Evolutionary conservation across 2,888 invertebrate genomes (phyloP), one percentile per base, ranked within the genome.

Genomic region (Rhagonycha fulva): DNA sequence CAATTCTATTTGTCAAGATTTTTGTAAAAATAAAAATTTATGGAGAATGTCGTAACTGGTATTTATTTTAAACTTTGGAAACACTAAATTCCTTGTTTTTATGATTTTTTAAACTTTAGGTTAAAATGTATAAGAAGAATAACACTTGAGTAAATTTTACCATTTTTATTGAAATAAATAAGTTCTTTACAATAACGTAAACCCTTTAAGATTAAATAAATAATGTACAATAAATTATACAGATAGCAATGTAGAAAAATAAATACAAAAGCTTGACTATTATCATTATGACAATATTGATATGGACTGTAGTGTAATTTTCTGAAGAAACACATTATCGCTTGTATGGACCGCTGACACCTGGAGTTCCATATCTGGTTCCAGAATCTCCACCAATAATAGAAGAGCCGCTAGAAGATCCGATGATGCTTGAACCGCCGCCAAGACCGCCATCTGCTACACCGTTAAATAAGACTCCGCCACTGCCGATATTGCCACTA

Each of bases 241-340:
- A 47, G 47, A 47, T 47, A 12, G 86, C 84, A 11, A 84, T 82
- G 79, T 82, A 86, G 80, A 86, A 86, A 78, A 85, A 87, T 9
- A 86, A 79, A 70, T 85, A 47, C 47, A 47, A 47, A 47, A 47
- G 47, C 47, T 47, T 47, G 47, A 47, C 47, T 47, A 47, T 47
- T n/a, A n/a, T 47, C 7, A 47, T 47, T 47, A 47, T n/a, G n/a
- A 19, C 19, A 19, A 19, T 19, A 47, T 47, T 47, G n/a, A 47
- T 47, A 47, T 47, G 9, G 9, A 47, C 9, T 47, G 47, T n/a
- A 47, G 47, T 47, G 2, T 7, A 7, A 47, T 47, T 12, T 47
- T 47, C n/a, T n/a, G n/a, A 9, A n/a, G n/a, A n/a, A 47, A 7
- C 47, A 47, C n/a, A 66, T 74, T 74, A 74, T 74, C 74, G 84